phyloP scores from a whole-genome alignment of 2,113 vertebrate genomes.

The Melanerpes formicivorus region DNA sequence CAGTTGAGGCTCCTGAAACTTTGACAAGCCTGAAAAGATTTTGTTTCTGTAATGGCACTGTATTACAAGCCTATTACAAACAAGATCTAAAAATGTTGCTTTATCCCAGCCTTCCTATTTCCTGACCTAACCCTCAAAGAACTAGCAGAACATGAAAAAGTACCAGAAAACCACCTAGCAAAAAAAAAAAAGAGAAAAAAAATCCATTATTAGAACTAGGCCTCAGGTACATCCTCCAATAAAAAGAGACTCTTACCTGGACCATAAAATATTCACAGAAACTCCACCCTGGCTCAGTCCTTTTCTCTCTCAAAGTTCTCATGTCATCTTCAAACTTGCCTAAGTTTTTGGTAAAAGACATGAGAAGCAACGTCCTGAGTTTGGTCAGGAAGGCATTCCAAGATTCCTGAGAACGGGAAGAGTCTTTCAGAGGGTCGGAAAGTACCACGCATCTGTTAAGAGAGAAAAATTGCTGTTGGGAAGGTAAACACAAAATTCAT shows the following conservation, averaged over 20 bases:
- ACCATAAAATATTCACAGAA: slow-evolving; percentile 99
- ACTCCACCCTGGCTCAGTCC: slow-evolving; percentile 97
- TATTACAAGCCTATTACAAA: neutral
- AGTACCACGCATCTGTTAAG: slow-evolving; percentile 91
- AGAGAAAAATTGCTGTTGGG: neutral
- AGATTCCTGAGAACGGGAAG: slow-evolving; percentile 97
- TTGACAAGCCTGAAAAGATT: neutral
- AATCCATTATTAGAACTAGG: neutral
- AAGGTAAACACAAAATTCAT: neutral
- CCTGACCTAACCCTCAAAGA: neutral
- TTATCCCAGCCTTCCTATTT: neutral
- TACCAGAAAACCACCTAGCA: neutral
- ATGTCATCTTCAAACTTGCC: slow-evolving; percentile 98
- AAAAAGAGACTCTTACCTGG: slow-evolving; percentile 80
- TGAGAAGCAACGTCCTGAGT: slow-evolving; percentile 94
- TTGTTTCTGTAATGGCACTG: neutral
- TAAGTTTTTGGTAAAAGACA: slow-evolving; percentile 98
- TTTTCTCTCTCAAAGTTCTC: slow-evolving; percentile 95
- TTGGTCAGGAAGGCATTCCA: slow-evolving; percentile 97
- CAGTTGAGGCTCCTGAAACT: neutral
- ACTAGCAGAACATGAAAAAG: neutral
- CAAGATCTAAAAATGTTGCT: neutral
- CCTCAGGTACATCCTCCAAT: neutral
- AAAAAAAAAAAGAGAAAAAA: neutral
- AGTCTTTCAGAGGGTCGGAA: slow-evolving; percentile 95